Conservation (phyloP, 23 tunicate genomes). For the Clavelina lepadiformis region DNA sequence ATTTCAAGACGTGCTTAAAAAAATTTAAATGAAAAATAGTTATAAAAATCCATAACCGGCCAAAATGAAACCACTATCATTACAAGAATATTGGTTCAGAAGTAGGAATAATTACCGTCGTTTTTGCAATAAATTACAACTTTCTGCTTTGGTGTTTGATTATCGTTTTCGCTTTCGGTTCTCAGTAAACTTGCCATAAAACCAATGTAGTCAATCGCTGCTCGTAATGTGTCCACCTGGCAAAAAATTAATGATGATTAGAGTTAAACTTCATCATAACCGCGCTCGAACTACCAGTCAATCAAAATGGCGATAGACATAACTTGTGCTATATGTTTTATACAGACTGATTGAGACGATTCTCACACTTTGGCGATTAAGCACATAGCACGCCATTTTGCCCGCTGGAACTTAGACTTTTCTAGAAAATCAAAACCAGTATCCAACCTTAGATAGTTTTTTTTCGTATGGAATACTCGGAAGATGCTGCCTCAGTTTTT, state of each 20-base stretch:
- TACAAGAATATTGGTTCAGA: too few relatives aligned
- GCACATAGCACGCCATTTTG: too few relatives aligned
- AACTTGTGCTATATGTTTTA: neutral
- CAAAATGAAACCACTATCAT: too few relatives aligned
- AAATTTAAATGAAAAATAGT: too few relatives aligned
- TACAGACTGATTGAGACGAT: too few relatives aligned
- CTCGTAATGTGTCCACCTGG: slow-evolving; percentile 76
- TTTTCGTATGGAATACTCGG: slow-evolving; percentile 62
- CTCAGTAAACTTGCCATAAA: slow-evolving; percentile 65
- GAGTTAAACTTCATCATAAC: neutral
- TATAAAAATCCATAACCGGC: neutral
- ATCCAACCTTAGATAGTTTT: slow-evolving; percentile 81
- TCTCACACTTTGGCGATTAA: too few relatives aligned
- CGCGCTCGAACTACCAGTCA: neutral
- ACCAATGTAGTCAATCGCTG: slow-evolving; percentile 80
- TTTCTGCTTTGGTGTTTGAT: slow-evolving; percentile 23
- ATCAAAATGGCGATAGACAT: neutral
- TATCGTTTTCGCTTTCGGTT: slow-evolving; percentile 24
- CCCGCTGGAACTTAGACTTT: too few relatives aligned
- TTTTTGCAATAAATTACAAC: slow-evolving; percentile 19
- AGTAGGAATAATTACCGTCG: slow-evolving; percentile 23
- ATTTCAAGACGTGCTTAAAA: too few relatives aligned
- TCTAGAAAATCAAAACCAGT: too few relatives aligned
- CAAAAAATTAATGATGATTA: neutral
- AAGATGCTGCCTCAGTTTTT: slow-evolving; percentile 65